phyloP scores from a whole-genome alignment of 2,797 vertebrate genomes.

The Antennarius maculatus region DNA sequence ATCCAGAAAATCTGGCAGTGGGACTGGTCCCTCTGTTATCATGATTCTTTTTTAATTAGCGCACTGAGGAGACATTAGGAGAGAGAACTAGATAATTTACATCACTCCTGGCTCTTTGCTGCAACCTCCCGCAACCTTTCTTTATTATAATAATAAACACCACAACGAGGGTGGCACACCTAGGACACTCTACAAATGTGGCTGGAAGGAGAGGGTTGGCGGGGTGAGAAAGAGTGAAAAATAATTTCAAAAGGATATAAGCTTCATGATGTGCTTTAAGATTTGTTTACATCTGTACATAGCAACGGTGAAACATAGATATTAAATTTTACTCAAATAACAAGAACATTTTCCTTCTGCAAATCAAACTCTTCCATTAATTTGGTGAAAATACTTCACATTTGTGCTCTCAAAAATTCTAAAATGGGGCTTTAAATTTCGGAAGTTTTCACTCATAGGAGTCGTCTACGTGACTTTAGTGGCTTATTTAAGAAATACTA shows the following conservation, averaged over 20 bases:
- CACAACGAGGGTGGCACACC: slow-evolving; percentile 38
- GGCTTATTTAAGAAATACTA: slow-evolving; percentile 59
- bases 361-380: slow-evolving; percentile 2
- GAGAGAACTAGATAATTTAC: slow-evolving; percentile 69
- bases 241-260: background rate
- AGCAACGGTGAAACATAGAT: background rate
- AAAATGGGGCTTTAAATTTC: slow-evolving; percentile 33
- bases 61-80: slow-evolving; percentile 65
- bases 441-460: slow-evolving; percentile 42
- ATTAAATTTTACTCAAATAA: slow-evolving; percentile 4
- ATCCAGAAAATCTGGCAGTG: slow-evolving; percentile 72
- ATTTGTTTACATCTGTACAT: slow-evolving; percentile 13
- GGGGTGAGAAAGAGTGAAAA: background rate
- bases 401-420: slow-evolving; percentile 20
- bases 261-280: background rate
- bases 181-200: slow-evolving; percentile 24
- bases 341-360: background rate
- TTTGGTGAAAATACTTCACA: slow-evolving; percentile 13
- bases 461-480: slow-evolving; percentile 52
- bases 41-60: slow-evolving; percentile 82
- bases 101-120: slow-evolving; percentile 65
- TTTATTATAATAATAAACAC: slow-evolving; percentile 46
- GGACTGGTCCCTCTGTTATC: slow-evolving; percentile 74
- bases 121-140: slow-evolving; percentile 46
- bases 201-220: background rate